A percentile compares a stretch with the other conserved stretches of the same genome.
These are phyloP conservation scores for Seira sanloemensis DNA, from an alignment of 2,888 invertebrate species.

Conservation along the genomic window DNA sequence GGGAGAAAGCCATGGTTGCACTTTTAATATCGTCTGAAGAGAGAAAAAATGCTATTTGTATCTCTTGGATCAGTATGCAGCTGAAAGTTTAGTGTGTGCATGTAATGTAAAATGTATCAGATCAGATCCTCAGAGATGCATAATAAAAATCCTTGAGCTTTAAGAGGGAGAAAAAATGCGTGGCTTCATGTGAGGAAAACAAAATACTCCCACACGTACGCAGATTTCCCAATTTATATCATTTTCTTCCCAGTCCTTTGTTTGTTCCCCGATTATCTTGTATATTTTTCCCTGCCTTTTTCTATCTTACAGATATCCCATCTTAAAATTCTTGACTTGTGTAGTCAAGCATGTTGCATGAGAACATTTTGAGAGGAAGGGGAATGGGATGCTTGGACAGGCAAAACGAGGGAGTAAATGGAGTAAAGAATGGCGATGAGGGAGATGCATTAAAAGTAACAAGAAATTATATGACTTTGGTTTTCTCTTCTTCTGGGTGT, in stretches of 20 bases:
- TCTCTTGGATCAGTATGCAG: not conserved
- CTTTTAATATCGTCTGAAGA: conserved; percentile 55
- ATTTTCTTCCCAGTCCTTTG: conserved; percentile 15
- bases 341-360: conserved; percentile 51
- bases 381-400: conserved; percentile 15
- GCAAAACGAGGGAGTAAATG: conserved; percentile 20
- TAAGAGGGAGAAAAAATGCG: conserved; percentile 31
- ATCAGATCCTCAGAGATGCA: conserved; percentile 19
- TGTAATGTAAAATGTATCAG: conserved; percentile 58
- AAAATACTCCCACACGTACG: conserved; percentile 26
- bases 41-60: conserved; percentile 23
- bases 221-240: conserved; percentile 30
- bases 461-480: not conserved
- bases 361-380: conserved; percentile 19
- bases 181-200: conserved; percentile 43
- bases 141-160: not conserved
- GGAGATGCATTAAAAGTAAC: conserved; percentile 31
- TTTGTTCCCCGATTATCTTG: conserved; percentile 15
- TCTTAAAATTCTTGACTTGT: conserved; percentile 39
- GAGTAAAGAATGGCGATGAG: conserved; percentile 28
- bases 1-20: conserved; percentile 48
- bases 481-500: not conserved
- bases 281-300: too few species aligned
- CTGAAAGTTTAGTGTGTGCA: not conserved
- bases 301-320: not conserved